Base-by-base conservation (phyloP, 2,888 invertebrate species). In the Salticus scenicus region DNA sequence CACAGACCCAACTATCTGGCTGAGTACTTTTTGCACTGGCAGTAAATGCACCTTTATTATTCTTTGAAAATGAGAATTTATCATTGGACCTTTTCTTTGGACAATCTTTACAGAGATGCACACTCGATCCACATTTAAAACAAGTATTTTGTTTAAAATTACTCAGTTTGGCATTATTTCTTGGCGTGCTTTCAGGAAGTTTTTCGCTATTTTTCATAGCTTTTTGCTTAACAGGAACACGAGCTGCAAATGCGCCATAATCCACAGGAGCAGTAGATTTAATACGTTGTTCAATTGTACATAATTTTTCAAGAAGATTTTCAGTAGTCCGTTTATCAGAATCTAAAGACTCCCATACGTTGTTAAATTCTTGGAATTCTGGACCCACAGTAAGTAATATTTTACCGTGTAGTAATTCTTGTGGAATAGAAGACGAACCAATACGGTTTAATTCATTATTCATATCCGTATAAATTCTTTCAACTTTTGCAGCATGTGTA, bases 291-390 rank as follows among this genome's bases (percentile, higher is more conserved):
- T 47, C 42, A 10, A 47, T 17, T 47, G 42, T 37, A 10, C 37
- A 37, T 37, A 37, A 37, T 37, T 37, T 37, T 37, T 37, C 37
- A 37, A 37, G 7, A 7, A 37, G 10, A 37, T 37, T 37, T 37
- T 37, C 10, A 37, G 37, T 37, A 7, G 37, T 37, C 5, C 24
- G 57, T 24, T 57, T 57, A 7, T 72, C 47, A 24, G 42, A 42
- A 24, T 72, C 47, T 47, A 72, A 27, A 30, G 71, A 41, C n/a
- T 72, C 71, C 47, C 71, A 72, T 1, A 72, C 47, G 47, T 72
- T 72, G n/a, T 28, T 42, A 47, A 72, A 72, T 14, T 72, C 71
- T 51, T 72, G 71, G n/a, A 27, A 72, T 47, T 42, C 47, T 47
- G 24, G 30, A 1, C 33, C 47, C n/a, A 72, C 30, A 30, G 71